Base-by-base conservation (phyloP, 23 tunicate species). In the Halocynthia roretzi region DNA sequence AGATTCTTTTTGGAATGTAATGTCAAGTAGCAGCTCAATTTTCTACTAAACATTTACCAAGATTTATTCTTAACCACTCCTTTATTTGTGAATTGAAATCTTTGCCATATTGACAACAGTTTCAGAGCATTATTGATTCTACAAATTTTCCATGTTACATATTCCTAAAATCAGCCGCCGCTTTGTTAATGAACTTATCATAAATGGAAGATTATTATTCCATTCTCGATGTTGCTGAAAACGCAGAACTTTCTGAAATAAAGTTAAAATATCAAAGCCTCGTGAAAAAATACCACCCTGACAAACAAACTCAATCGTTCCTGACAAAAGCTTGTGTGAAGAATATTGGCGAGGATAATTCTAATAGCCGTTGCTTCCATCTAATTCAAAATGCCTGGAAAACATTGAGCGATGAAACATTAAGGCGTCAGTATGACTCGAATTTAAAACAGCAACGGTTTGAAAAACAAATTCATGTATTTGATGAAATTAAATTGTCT, bases 321-420 rank as follows among this genome's bases (percentile, higher is more conserved):
- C 44, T 31, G 44, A 31, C 44, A 31, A 31, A 31, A 31, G 44
- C 44, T 31, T 31, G 44, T 31, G 4, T 31, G 44, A 15, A 19
- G 19, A 48, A 53, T 74, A 20, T 15, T 10, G 10, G 5, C 22
- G 17, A 65, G 31, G 9, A 65, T 65, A 9, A 48, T 65, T 8
- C 20, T n/a, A 22, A 54, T 7, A 54, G 56, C 31, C 0, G 56
- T 8, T 50, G 31, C 5, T 74, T 50, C 6, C 78, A 50, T 54
- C 60, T 54, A 54, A 19, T 74, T 5, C 78, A 74, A 54, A 74
- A 52, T 74, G 78, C 62, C 18, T 74, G 78, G 78, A 74, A 56
- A 74, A 74, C 56, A 5, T 64, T 74, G 50, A 54, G 78, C 31
- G 56, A 74, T 74, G 63, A 74, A 74, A n/a, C 20, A 8, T 14